A percentile compares a stretch with the other conserved stretches of the same genome.
These are phyloP conservation scores for Passer montanus DNA, from an alignment of 2,113 vertebrate genomes.

Conservation along the genomic window DNA sequence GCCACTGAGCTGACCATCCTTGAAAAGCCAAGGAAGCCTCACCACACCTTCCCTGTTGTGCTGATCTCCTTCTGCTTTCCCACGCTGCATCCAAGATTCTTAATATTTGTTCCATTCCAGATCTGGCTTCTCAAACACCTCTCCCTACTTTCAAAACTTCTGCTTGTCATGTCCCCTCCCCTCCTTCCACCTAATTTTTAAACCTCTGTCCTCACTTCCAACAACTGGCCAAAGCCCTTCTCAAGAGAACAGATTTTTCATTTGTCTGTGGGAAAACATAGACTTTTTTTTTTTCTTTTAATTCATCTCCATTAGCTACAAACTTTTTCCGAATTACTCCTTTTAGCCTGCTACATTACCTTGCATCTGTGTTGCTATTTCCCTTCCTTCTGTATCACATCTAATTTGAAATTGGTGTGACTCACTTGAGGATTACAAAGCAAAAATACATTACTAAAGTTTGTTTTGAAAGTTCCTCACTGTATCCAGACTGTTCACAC, in stretches of 20 bases:
- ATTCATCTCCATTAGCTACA: background rate
- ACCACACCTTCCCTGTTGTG: background rate
- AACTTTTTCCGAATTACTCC: background rate
- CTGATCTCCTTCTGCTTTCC: background rate
- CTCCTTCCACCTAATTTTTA: background rate
- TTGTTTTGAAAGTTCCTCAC: background rate
- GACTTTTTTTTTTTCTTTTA: background rate
- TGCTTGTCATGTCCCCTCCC: accelerated
- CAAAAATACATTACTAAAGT: accelerated
- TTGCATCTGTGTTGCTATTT: background rate
- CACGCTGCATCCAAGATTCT: background rate
- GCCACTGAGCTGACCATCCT: background rate
- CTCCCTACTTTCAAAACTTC: background rate
- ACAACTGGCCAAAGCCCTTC: background rate
- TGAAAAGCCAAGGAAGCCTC: background rate
- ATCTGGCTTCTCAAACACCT: background rate
- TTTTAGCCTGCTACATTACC: background rate
- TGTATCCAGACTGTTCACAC: background rate
- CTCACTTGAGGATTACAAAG: background rate
- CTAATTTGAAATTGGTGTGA: background rate
- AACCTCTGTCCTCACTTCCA: background rate
- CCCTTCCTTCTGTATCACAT: background rate
- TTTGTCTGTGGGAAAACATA: accelerated
- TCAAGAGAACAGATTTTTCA: background rate
- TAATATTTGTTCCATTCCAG: background rate